These are phyloP conservation scores for Sericinus montela DNA, from an alignment of 2,888 invertebrate genomes.

Conservation along the genomic window DNA sequence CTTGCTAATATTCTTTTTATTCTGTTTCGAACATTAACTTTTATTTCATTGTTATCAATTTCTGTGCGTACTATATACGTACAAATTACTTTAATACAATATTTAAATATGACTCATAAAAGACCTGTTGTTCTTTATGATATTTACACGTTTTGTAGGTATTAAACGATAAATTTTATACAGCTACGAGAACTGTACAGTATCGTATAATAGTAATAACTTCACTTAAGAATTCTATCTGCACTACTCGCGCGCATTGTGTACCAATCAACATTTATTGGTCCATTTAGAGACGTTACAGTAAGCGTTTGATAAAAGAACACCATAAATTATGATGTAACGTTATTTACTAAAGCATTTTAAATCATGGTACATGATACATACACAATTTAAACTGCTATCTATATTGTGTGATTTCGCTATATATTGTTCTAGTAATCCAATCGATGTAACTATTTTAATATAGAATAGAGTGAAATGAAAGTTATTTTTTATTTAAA, in stretches of 20 bases:
- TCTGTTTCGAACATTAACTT: not conserved
- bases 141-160: not conserved
- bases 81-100: not conserved
- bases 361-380: not conserved
- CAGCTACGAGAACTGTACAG: conserved; percentile 11
- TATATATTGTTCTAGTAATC: too few species aligned
- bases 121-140: too few species aligned
- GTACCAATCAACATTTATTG: conserved; percentile 69
- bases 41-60: not conserved
- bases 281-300: conserved; percentile 60
- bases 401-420: too few species aligned
- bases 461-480: too few species aligned
- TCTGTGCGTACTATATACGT: not conserved
- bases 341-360: not conserved
- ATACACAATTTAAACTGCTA: too few species aligned
- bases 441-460: too few species aligned
- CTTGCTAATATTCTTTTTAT: conserved; percentile 20
- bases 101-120: not conserved
- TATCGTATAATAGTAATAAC: conserved; percentile 25
- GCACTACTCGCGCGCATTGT: conserved; percentile 60
- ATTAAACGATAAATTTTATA: not conserved
- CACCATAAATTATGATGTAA: conserved; percentile 25
- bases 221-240: conserved; percentile 23
- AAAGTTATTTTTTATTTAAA: too few species aligned
- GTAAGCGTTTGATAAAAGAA: conserved; percentile 50